phyloP scores from a whole-genome alignment of 1,140 invertebrate genomes.

The Polypedilum vanderplanki region DNA sequence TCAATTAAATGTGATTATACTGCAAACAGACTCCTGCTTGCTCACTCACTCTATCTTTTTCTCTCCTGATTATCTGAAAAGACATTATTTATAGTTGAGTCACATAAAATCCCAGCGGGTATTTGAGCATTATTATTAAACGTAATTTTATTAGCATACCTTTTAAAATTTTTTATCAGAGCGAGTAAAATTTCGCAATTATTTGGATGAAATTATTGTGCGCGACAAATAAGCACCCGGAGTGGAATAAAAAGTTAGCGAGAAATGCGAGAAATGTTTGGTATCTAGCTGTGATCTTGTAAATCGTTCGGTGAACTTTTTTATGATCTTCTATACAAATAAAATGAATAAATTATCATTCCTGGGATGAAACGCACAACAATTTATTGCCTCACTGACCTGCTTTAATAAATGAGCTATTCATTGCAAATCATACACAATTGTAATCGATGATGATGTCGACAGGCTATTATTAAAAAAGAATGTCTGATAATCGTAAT shows the following conservation, averaged over 20 bases:
- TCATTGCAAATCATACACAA: too few species aligned
- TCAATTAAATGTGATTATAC: neutral
- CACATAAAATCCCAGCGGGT: slow-evolving; percentile 5
- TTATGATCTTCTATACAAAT: neutral
- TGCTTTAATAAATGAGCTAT: too few species aligned
- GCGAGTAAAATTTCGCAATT: too few species aligned
- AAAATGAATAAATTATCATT: too few species aligned
- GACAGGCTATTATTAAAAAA: too few species aligned
- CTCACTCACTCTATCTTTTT: slow-evolving; percentile 3
- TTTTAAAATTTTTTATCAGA: too few species aligned
- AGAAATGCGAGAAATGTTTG: neutral
- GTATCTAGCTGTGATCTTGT: slow-evolving; percentile 16
- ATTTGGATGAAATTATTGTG: too few species aligned
- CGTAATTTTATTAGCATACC: neutral
- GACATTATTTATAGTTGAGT: neutral
- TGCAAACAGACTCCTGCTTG: neutral
- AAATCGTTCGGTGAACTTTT: slow-evolving; percentile 17
- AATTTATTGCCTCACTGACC: too few species aligned
- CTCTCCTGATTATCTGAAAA: slow-evolving; percentile 4
- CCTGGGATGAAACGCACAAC: too few species aligned
- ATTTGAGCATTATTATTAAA: slow-evolving; percentile 13
- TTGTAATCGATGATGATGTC: too few species aligned
- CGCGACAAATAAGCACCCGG: neutral
- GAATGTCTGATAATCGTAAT: too few species aligned
- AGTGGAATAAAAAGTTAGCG: neutral